Base-by-base conservation (phyloP, 2,888 invertebrate species). In the Synergus laeviventris region DNA sequence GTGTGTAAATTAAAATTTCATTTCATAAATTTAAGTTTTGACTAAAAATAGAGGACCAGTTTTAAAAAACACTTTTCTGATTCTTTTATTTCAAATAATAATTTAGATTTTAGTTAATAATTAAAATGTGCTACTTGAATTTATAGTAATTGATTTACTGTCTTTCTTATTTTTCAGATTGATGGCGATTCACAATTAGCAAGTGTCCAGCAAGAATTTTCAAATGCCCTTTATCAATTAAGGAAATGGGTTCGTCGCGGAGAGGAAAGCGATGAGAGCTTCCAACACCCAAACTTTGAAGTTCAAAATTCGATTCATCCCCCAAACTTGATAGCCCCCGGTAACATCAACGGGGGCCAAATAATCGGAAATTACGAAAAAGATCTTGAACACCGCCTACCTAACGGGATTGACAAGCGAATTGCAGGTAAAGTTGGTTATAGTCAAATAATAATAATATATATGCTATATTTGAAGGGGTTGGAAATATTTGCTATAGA, bases 151-250 rank as follows among this genome's bases (percentile, higher is more conserved):
- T 54, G n/a, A 9, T n/a, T 9, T 31, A 56, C 42, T 18, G 11
- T 21, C 16, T 14, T 38, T 66, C 18, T 45, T 59, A 62, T 12
- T 36, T 62, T 42, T n/a, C n/a, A 70, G 70, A 70, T 97, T 78
- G 97, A 97, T 86, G 97, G 97, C 0, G 97, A 97, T 86, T 96
- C 97, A 0, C 97, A 97, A 85, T 94, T 95, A 9, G 91, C 93
- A 0, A 94, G 95, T 9, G 97, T 97, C 0, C 95, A 96, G 86
- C 92, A 94, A 38, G 96, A 96, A 88, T 97, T 97, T 90, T 93
- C 94, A 74, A 92, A 93, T 38, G 93, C 95, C 0, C 92, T 96
- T 38, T 91, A 93, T 21, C 94, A 94, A 81, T 94, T 96, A 86
- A 94, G 96, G 92, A 93, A 86, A 88, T 89, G 92, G 61, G 91